Evolutionary conservation across 1,140 invertebrate species (phyloP).

Genomic region (Cydia fagiglandana): DNA sequence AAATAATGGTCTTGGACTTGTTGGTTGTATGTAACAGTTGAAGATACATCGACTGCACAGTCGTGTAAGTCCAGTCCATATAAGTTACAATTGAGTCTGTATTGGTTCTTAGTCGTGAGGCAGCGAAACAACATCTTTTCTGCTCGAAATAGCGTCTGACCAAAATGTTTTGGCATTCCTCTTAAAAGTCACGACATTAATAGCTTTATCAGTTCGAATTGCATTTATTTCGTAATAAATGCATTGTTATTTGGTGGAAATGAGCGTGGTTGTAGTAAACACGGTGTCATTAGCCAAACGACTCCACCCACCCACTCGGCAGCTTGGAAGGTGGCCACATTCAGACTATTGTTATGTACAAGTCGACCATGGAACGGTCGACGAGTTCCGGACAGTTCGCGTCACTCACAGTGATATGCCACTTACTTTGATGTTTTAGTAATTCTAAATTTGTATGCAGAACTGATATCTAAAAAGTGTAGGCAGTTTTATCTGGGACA

Average conservation of each 20-base stretch:
- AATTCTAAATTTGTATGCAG: background rate
- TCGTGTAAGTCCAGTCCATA: too few relatives aligned
- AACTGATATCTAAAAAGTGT: slow-evolving; percentile 4
- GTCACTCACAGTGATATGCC: slow-evolving; percentile 23
- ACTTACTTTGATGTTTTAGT: slow-evolving; percentile 6
- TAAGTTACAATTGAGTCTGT: too few relatives aligned
- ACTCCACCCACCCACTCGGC: slow-evolving; percentile 28
- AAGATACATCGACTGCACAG: too few relatives aligned
- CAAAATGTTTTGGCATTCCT: background rate
- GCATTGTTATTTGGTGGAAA: slow-evolving; percentile 30
- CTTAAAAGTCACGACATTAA: background rate
- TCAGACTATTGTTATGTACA: slow-evolving; percentile 26
- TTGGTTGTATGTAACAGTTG: too few relatives aligned
- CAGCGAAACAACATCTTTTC: background rate
- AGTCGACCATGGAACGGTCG: slow-evolving; percentile 7
- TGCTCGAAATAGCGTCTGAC: background rate
- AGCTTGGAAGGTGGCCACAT: slow-evolving; percentile 29
- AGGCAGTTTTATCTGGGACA: background rate
- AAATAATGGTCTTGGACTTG: too few relatives aligned
- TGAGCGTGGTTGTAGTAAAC: slow-evolving; percentile 30
- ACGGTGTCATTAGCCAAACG: slow-evolving; percentile 32
- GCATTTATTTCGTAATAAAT: background rate
- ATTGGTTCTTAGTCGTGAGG: background rate
- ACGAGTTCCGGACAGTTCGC: slow-evolving; percentile 17
- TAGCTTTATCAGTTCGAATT: slow-evolving; percentile 2